phyloP scores from a whole-genome alignment of 2,113 vertebrate species.

The Barnardius zonarius region DNA sequence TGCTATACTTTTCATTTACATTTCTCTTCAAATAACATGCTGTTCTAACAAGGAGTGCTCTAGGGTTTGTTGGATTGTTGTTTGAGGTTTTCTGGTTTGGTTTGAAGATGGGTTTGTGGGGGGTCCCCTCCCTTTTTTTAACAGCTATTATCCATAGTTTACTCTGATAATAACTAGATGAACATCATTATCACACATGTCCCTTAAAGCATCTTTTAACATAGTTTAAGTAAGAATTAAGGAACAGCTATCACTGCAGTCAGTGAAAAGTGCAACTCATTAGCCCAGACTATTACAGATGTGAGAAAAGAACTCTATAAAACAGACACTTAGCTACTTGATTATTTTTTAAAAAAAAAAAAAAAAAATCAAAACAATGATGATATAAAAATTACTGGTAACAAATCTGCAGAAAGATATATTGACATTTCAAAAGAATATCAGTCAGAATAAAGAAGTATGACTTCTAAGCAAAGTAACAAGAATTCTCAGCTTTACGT shows the following conservation, averaged over 20 bases:
- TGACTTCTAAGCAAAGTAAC: not conserved
- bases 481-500: not conserved
- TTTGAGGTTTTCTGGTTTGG: not conserved
- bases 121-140: not conserved
- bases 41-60: not conserved
- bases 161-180: not conserved
- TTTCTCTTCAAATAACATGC: not conserved
- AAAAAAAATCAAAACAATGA: not conserved
- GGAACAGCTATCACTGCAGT: conserved; percentile 10
- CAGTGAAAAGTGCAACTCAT: conserved; percentile 15
- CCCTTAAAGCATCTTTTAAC: conserved; percentile 4
- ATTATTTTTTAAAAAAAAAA: not conserved
- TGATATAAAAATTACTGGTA: not conserved
- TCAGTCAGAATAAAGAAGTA: not conserved
- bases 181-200: not conserved
- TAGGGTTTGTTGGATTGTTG: not conserved
- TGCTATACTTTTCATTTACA: not conserved
- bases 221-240: conserved; percentile 29
- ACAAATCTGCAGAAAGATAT: not conserved
- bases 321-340: not conserved
- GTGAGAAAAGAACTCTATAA: not conserved
- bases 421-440: not conserved
- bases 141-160: not conserved
- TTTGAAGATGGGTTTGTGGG: not conserved
- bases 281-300: not conserved